These are phyloP conservation scores for Clarias gariepinus DNA, from an alignment of 2,113 vertebrate genomes.

Conservation along the genomic window DNA sequence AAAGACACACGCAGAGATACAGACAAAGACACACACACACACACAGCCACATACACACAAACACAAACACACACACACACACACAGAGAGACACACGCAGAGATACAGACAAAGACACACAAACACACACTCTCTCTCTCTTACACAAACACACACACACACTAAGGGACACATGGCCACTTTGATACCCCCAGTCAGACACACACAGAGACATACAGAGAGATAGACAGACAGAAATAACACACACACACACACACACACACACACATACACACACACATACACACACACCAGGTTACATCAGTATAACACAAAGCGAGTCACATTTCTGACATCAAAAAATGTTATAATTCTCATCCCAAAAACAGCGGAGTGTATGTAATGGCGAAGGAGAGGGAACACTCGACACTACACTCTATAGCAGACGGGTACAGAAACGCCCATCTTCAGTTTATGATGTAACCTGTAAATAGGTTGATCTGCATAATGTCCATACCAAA, in stretches of 20 bases:
- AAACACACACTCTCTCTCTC: too few species aligned
- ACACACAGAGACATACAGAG: not conserved
- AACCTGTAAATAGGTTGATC: not conserved
- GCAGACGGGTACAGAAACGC: not conserved
- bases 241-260: not conserved
- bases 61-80: not conserved
- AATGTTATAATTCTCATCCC: not conserved
- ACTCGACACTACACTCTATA: not conserved
- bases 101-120: too few species aligned
- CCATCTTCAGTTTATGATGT: not conserved
- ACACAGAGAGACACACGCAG: too few species aligned
- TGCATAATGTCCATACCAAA: not conserved
- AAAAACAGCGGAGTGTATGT: constrained; percentile 1
- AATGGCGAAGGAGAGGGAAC: not conserved
- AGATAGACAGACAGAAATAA: constrained; percentile 1
- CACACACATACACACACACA: not conserved
- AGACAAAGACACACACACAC: too few species aligned
- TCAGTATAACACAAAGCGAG: not conserved
- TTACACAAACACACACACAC: too few species aligned
- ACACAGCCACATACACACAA: constrained; percentile 4
- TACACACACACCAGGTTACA: not conserved
- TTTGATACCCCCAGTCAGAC: too few species aligned
- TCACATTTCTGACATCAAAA: constrained; percentile 5
- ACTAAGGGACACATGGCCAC: too few species aligned
- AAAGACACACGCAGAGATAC: too few species aligned